Conservation (phyloP, 1,140 invertebrate species). For the Drosophila ogumai region DNA sequence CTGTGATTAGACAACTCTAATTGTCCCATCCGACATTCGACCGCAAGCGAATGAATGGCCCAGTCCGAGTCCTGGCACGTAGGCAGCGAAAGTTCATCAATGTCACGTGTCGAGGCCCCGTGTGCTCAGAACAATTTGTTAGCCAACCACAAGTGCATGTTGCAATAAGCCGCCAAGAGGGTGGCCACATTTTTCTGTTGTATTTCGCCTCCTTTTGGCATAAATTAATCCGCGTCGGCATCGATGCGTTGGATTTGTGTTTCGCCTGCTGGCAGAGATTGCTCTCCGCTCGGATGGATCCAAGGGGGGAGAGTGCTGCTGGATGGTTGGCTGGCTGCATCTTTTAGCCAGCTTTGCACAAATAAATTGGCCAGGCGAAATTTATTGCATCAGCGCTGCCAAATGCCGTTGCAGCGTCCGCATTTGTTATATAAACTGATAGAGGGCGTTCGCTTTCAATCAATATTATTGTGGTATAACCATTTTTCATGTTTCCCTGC, state of each 20-base stretch:
- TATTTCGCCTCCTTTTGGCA: slow-evolving; percentile 41
- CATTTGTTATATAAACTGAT: slow-evolving; percentile 68
- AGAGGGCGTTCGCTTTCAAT: slow-evolving; percentile 72
- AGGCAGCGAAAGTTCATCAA: slow-evolving; percentile 75
- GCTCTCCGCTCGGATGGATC: slow-evolving; percentile 30
- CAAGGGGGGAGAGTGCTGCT: slow-evolving; percentile 4
- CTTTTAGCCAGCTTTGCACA: slow-evolving; percentile 67
- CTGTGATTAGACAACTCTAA: slow-evolving; percentile 77
- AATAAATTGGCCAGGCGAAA: slow-evolving; percentile 75
- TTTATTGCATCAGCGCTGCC: slow-evolving; percentile 78
- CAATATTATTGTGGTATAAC: slow-evolving; percentile 83
- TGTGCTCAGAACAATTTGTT: slow-evolving; percentile 72
- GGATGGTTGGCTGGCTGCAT: slow-evolving; percentile 42
- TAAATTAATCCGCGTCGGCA: slow-evolving; percentile 78
- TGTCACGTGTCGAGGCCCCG: slow-evolving; percentile 59
- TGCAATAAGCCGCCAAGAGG: slow-evolving; percentile 65
- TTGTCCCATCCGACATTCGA: slow-evolving; percentile 49
- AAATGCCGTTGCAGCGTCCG: slow-evolving; percentile 67
- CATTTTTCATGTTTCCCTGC: slow-evolving; percentile 68
- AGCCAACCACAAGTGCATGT: slow-evolving; percentile 52
- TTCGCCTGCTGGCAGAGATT: slow-evolving; percentile 66
- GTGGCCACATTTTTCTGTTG: slow-evolving; percentile 24
- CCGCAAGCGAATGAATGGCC: slow-evolving; percentile 48
- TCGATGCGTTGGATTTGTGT: slow-evolving; percentile 70
- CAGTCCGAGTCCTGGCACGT: slow-evolving; percentile 36